These are phyloP conservation scores for Nephrotoma appendiculata DNA, from an alignment of 2,888 invertebrate species.

Conservation along the genomic window DNA sequence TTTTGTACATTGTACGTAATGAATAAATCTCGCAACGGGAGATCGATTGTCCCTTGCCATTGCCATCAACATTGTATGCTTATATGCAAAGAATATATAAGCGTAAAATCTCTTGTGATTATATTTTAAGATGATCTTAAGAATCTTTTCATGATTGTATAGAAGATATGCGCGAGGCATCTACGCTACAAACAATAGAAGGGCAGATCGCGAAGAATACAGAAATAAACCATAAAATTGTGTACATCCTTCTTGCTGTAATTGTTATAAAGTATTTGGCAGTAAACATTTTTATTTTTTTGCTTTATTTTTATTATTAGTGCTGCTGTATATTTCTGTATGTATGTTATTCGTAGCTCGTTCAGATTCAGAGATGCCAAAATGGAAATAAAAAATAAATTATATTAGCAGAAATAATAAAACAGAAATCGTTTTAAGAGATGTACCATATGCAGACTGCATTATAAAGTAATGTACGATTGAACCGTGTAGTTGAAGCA, in stretches of 20 bases:
- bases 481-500: too few species aligned
- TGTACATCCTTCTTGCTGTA: background rate
- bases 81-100: background rate
- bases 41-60: background rate
- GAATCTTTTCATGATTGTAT: background rate
- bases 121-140: background rate
- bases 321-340: background rate
- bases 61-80: background rate
- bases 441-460: background rate
- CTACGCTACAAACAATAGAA: background rate
- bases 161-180: background rate
- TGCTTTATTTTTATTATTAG: background rate
- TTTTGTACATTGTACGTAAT: background rate
- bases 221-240: background rate
- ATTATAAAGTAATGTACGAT: background rate
- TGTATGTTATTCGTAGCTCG: background rate
- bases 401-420: background rate
- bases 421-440: background rate
- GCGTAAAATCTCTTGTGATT: background rate
- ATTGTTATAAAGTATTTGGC: background rate
- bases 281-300: background rate
- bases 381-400: background rate
- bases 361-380: background rate
- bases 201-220: background rate
- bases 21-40: background rate